Percentiles rank a stretch among this genome's conserved stretches.
These are phyloP conservation scores for Nerophis ophidion DNA, from an alignment of 2,113 vertebrate species.

Conservation along the genomic window DNA sequence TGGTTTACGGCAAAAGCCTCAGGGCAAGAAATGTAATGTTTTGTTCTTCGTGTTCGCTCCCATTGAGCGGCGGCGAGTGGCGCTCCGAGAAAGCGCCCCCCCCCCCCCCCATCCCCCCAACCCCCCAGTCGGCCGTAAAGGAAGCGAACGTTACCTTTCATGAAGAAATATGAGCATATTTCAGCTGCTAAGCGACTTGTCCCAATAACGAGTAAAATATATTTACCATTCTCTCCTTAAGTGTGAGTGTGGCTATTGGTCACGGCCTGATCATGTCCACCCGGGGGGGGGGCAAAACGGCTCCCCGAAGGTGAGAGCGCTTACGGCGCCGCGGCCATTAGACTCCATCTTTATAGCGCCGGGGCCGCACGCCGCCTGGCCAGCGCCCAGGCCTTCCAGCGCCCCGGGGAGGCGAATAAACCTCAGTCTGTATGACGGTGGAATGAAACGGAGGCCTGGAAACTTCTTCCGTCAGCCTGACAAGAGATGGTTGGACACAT, in stretches of 20 bases:
- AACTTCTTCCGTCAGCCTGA: conserved; percentile 49
- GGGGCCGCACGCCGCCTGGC: conserved; percentile 12
- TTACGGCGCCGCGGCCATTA: conserved; percentile 25
- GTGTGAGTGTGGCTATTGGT: conserved; percentile 19
- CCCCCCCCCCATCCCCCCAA: conserved; percentile 6
- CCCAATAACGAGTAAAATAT: conserved; percentile 40
- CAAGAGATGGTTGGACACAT: conserved; percentile 20
- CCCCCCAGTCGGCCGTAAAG: conserved; percentile 10
- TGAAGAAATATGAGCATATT: conserved; percentile 22
- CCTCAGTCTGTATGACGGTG: conserved; percentile 43
- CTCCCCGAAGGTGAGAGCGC: conserved; percentile 54
- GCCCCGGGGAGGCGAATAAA: conserved; percentile 46
- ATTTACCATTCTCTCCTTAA: conserved; percentile 32
- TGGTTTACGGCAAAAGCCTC: too few species aligned
- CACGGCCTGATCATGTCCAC: conserved; percentile 40
- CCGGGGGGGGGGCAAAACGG: conserved; percentile 11
- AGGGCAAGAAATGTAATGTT: too few species aligned
- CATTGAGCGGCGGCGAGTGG: conserved; percentile 4
- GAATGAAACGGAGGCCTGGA: conserved; percentile 21
- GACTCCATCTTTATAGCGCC: conserved; percentile 47
- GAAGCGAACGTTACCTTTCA: conserved; percentile 17
- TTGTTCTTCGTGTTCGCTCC: too few species aligned
- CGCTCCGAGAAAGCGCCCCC: conserved; percentile 1
- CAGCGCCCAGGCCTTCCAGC: conserved; percentile 33
- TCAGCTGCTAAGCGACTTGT: conserved; percentile 35